These are phyloP conservation scores for Thalassarche chlororhynchos DNA, from an alignment of 2,113 vertebrate genomes.

Conservation along the genomic window DNA sequence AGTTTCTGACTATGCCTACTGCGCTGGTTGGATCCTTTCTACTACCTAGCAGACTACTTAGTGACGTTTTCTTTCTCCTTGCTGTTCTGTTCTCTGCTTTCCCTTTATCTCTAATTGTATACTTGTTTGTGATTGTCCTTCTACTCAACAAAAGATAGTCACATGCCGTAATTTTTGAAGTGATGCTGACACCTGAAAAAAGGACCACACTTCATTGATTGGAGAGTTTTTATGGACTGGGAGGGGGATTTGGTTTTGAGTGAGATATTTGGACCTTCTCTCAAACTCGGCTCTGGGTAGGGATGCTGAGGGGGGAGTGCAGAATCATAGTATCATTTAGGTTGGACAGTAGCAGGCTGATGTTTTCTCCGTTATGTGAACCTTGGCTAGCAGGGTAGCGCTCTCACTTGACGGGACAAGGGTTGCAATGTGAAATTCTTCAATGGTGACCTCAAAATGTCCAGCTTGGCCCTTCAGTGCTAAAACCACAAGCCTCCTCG, in stretches of 20 bases:
- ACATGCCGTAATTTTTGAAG: not conserved
- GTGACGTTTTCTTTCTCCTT: not conserved
- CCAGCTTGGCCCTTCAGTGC: not conserved
- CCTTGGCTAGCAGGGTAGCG: not conserved
- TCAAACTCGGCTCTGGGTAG: not conserved
- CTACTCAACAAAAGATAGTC: not conserved
- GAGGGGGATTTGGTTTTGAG: not conserved
- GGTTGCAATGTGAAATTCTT: not conserved
- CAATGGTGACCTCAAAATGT: not conserved
- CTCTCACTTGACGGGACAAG: too few relatives aligned
- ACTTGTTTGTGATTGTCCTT: not conserved
- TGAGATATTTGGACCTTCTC: not conserved
- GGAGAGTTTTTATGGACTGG: not conserved
- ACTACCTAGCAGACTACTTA: not conserved
- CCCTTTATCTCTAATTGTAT: not conserved
- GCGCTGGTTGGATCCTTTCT: not conserved
- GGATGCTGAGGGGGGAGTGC: not conserved
- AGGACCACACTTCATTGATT: fast-evolving
- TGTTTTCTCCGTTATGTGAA: fast-evolving
- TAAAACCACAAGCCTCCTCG: not conserved
- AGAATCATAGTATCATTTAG: not conserved
- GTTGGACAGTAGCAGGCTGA: not conserved
- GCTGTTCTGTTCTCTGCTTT: not conserved
- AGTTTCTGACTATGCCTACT: not conserved
- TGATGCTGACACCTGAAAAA: not conserved